A percentile compares a stretch with the other conserved stretches of the same genome.
These are phyloP conservation scores for Colostygia pectinataria DNA, from an alignment of 2,888 invertebrate genomes.

Conservation along the genomic window DNA sequence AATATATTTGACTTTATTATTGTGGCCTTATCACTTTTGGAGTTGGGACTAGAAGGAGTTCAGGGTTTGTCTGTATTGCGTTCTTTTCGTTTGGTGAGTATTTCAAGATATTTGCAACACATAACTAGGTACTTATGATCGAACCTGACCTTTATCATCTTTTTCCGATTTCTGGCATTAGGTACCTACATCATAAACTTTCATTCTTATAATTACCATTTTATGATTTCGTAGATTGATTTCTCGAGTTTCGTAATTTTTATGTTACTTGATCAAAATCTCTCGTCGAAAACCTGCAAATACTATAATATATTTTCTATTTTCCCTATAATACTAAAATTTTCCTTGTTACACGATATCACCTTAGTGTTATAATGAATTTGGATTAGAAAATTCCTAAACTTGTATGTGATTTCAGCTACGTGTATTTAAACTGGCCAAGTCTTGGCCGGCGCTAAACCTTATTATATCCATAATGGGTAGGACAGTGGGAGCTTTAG, in stretches of 20 bases:
- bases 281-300: neutral
- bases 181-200: slow-evolving; percentile 8
- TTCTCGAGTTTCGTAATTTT: neutral
- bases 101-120: slow-evolving; percentile 30
- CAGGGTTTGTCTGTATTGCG: slow-evolving; percentile 98
- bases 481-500: slow-evolving; percentile 96
- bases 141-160: slow-evolving; percentile 8
- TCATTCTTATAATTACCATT: neutral
- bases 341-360: slow-evolving; percentile 8
- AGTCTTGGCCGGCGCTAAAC: slow-evolving; percentile 98
- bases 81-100: slow-evolving; percentile 98
- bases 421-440: slow-evolving; percentile 97
- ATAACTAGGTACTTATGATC: slow-evolving; percentile 9
- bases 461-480: slow-evolving; percentile 98
- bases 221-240: neutral
- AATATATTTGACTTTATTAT: slow-evolving; percentile 99
- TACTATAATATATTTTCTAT: neutral
- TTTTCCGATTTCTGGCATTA: slow-evolving; percentile 14
- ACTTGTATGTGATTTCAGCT: slow-evolving; percentile 85
- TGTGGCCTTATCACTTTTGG: slow-evolving; percentile 96
- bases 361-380: slow-evolving; percentile 12
- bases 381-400: slow-evolving; percentile 32
- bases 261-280: neutral
- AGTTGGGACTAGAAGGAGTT: slow-evolving; percentile 96
- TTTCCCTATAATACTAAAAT: neutral